Conservation (phyloP, 2,113 vertebrate species). For the Syngnathus scovelli region DNA sequence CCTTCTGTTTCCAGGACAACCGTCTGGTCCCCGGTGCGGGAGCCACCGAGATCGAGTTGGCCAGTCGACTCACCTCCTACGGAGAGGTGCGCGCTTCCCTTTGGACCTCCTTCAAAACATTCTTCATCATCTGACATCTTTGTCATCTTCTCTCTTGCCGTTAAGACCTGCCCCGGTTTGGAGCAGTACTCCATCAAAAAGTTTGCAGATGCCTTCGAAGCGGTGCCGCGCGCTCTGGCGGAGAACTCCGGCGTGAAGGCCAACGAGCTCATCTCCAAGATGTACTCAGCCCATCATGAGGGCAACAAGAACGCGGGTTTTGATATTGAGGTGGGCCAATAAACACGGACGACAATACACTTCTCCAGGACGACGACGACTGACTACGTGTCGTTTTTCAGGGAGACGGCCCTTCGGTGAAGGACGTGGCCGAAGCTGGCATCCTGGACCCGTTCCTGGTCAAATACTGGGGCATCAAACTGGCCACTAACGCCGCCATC, state of each 20-base stretch:
- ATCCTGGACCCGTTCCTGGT: constrained; percentile 88
- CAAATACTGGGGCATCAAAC: constrained; percentile 91
- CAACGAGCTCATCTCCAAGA: constrained; percentile 91
- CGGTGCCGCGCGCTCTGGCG: constrained; percentile 84
- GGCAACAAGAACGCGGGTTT: constrained; percentile 91
- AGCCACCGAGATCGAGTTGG: constrained; percentile 94
- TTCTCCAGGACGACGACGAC: too few relatives aligned
- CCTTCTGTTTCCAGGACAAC: constrained; percentile 75
- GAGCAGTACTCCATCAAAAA: constrained; percentile 98
- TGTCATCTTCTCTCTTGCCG: constrained; percentile 10
- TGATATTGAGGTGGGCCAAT: constrained; percentile 87
- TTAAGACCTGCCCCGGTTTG: constrained; percentile 88
- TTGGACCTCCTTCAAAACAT: not conserved
- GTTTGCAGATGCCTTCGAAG: constrained; percentile 93
- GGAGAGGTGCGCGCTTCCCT: constrained; percentile 79
- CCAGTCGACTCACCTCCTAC: constrained; percentile 87
- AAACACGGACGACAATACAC: not conserved
- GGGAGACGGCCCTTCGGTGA: constrained; percentile 85
- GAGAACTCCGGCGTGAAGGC: constrained; percentile 94
- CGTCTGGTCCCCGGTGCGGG: constrained; percentile 89
- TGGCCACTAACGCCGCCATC: constrained; percentile 91
- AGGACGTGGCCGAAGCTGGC: constrained; percentile 86
- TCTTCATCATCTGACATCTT: not conserved
- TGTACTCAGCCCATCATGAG: constrained; percentile 91
- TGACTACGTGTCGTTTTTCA: constrained; percentile 35